Percentiles rank a stretch among this genome's conserved stretches.
Evolutionary conservation across 2,113 vertebrate genomes (phyloP).

Genomic region (Pteruthius melanotis): DNA sequence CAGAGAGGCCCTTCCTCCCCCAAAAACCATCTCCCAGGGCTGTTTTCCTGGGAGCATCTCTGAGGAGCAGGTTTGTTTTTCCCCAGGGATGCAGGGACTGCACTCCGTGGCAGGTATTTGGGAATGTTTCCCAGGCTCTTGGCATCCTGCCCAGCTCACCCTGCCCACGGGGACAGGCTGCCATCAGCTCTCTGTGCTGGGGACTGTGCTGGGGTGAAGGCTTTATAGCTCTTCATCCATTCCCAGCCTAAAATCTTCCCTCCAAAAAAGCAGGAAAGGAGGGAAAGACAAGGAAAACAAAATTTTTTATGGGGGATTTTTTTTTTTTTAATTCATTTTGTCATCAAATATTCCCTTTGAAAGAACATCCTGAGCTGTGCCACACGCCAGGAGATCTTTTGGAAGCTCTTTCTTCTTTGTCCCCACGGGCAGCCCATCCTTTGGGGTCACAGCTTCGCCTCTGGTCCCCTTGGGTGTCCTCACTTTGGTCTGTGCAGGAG

Average conservation of each 20-base stretch:
- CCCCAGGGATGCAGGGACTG: background rate
- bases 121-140: background rate
- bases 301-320: background rate
- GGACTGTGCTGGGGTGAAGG: background rate
- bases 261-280: background rate
- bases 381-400: background rate
- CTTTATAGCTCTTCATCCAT: background rate
- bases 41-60: background rate
- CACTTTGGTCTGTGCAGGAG: background rate
- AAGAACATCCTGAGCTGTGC: background rate
- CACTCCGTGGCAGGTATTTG: background rate
- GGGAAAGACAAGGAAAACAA: background rate
- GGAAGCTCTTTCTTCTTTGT: background rate
- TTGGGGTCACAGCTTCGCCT: background rate
- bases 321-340: background rate
- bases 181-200: background rate
- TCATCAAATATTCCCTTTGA: background rate
- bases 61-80: background rate
- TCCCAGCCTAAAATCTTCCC: background rate
- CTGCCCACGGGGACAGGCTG: background rate
- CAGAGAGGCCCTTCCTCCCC: background rate
- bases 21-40: fast-evolving
- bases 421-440: background rate
- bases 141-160: background rate
- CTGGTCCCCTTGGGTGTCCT: background rate